phyloP scores from a whole-genome alignment of 2,888 invertebrate genomes.

The Lepeophtheirus nordmannii region DNA sequence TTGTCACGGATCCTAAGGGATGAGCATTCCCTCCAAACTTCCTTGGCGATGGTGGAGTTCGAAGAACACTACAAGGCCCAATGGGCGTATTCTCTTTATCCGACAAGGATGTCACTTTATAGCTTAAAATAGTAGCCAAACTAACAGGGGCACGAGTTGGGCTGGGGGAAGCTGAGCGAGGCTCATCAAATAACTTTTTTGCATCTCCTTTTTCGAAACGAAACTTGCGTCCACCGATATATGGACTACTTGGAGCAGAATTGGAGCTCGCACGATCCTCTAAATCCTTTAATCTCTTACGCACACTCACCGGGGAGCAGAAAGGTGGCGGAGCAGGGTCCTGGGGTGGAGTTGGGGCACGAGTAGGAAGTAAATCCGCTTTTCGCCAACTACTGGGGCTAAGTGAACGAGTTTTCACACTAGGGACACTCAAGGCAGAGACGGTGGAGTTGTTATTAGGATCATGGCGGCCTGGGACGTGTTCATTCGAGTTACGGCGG shows the following conservation, averaged over 20 bases:
- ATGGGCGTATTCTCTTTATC: not conserved
- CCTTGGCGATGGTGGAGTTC: not conserved
- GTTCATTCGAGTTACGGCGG: not conserved
- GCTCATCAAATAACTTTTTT: not conserved
- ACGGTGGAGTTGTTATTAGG: not conserved
- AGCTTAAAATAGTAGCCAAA: not conserved
- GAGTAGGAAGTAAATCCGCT: not conserved
- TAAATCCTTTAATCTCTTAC: not conserved
- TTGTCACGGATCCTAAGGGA: too few species aligned
- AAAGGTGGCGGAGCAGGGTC: not conserved
- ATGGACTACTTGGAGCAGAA: not conserved
- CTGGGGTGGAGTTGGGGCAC: not conserved
- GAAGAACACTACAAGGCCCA: not conserved
- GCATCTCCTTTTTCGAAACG: not conserved
- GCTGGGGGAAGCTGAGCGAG: not conserved
- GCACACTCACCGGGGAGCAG: not conserved
- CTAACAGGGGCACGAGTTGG: not conserved
- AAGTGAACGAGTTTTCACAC: not conserved
- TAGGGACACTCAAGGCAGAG: not conserved
- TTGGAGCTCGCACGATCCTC: not conserved
- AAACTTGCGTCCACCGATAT: not conserved
- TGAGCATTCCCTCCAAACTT: too few species aligned
- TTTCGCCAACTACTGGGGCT: not conserved
- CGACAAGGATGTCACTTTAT: not conserved
- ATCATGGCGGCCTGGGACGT: too few species aligned